Conservation (phyloP, 2,888 invertebrate genomes). For the Ecdyonurus torrentis region DNA sequence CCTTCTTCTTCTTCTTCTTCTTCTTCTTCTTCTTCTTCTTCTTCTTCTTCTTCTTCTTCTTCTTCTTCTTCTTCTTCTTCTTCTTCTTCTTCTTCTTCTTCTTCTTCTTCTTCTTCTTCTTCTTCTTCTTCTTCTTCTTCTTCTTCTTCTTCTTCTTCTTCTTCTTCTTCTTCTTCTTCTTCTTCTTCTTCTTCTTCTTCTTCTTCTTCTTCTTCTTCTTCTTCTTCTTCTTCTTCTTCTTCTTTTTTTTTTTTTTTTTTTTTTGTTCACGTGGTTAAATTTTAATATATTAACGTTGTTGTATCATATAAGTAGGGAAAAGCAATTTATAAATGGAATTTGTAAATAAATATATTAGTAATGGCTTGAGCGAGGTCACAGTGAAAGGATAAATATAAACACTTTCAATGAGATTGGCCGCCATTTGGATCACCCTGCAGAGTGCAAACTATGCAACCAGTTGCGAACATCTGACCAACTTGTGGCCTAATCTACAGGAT, state of each 20-base stretch:
- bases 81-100: slow-evolving; percentile 7
- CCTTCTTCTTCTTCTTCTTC: neutral
- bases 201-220: neutral
- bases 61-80: neutral
- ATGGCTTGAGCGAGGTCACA: too few relatives aligned
- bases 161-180: neutral
- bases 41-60: neutral
- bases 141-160: neutral
- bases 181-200: neutral
- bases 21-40: neutral
- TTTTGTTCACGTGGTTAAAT: neutral
- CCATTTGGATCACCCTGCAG: too few relatives aligned
- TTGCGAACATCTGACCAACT: too few relatives aligned
- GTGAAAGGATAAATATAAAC: too few relatives aligned
- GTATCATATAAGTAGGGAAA: too few relatives aligned
- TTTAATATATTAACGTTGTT: too few relatives aligned
- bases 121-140: neutral
- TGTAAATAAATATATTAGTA: too few relatives aligned
- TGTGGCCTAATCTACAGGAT: too few relatives aligned
- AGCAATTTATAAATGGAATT: too few relatives aligned
- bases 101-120: slow-evolving; percentile 5
- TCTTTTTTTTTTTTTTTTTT: too few relatives aligned
- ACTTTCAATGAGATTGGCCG: too few relatives aligned
- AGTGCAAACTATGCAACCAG: too few relatives aligned
- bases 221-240: neutral